Percentiles rank a stretch among this genome's conserved stretches.
phyloP scores from a whole-genome alignment of 2,113 vertebrate genomes.

The Zosterops pallidus region DNA sequence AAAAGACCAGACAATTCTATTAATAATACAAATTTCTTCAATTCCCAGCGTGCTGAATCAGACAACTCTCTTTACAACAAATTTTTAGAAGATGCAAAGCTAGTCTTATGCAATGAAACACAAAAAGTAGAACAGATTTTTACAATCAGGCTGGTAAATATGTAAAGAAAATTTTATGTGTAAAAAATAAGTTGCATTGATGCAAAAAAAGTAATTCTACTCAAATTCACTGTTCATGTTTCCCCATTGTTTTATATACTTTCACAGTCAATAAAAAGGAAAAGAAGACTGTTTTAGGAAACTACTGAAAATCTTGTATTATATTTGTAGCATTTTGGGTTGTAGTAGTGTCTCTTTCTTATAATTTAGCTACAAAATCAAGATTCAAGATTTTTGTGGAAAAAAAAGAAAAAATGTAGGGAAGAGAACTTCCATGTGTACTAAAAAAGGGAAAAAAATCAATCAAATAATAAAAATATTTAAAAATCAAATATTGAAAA shows the following conservation, averaged over 20 bases:
- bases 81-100: background rate
- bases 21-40: background rate
- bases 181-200: background rate
- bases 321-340: background rate
- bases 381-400: background rate
- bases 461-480: background rate
- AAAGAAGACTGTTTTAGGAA: background rate
- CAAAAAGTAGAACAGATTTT: background rate
- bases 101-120: background rate
- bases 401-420: background rate
- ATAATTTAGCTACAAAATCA: background rate
- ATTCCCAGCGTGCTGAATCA: background rate
- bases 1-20: background rate
- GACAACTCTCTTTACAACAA: background rate
- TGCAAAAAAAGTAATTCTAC: background rate
- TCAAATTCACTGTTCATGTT: background rate
- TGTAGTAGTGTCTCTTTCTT: background rate
- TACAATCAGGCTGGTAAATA: background rate
- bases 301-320: background rate
- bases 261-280: background rate
- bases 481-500: background rate
- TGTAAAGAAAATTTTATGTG: background rate
- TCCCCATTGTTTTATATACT: background rate
- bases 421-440: fast-evolving
- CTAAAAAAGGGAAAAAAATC: background rate